A percentile compares a stretch with the other conserved stretches of the same genome.
These are phyloP conservation scores for Spea bombifrons DNA, from an alignment of 2,113 vertebrate genomes.

Conservation along the genomic window DNA sequence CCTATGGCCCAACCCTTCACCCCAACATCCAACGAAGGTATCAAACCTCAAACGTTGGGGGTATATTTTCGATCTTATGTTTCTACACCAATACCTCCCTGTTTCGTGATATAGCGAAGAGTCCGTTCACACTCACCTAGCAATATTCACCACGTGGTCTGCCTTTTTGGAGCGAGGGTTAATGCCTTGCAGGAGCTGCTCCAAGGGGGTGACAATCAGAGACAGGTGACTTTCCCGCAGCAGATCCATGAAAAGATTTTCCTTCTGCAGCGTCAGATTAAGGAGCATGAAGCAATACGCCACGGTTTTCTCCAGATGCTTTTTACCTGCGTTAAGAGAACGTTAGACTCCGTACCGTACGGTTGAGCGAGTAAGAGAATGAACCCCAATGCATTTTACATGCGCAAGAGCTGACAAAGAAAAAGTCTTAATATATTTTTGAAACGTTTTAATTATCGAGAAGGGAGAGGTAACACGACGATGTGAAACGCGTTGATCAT, in stretches of 20 bases:
- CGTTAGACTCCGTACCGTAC: background rate
- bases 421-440: no score
- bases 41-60: no score
- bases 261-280: slow-evolving; percentile 89
- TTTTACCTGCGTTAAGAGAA: slow-evolving; percentile 75
- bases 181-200: slow-evolving; percentile 93
- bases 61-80: no score
- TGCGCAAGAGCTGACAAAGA: no score
- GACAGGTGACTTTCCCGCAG: slow-evolving; percentile 91
- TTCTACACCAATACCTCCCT: no score
- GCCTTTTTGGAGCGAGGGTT: slow-evolving; percentile 88
- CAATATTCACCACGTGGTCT: slow-evolving; percentile 92
- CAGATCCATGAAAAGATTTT: slow-evolving; percentile 91
- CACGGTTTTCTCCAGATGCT: slow-evolving; percentile 88
- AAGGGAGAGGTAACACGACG: no score
- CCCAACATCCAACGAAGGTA: no score
- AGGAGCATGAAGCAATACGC: slow-evolving; percentile 86
- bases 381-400: no score
- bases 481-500: no score
- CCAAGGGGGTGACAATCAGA: slow-evolving; percentile 85
- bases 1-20: no score
- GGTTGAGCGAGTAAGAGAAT: background rate
- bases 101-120: no score
- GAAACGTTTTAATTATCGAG: no score
- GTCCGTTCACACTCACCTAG: slow-evolving; percentile 68